These are phyloP conservation scores for Triops longicaudatus DNA, from an alignment of 1,140 invertebrate genomes.

Conservation along the genomic window DNA sequence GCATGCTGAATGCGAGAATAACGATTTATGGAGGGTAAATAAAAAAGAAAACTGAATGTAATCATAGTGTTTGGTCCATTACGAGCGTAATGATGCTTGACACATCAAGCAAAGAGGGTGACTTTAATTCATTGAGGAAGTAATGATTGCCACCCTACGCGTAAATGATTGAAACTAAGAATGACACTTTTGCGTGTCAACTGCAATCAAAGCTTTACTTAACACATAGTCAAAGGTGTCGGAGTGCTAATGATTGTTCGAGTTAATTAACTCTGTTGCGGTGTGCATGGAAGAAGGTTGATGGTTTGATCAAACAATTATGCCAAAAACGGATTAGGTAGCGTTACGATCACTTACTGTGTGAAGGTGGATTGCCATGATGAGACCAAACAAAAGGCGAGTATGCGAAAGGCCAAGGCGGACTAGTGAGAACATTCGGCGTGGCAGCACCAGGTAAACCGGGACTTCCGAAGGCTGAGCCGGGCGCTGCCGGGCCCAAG, in stretches of 20 bases:
- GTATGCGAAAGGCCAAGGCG: neutral
- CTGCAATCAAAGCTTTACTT: neutral
- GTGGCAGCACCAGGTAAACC: conserved; percentile 10
- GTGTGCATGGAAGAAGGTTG: neutral
- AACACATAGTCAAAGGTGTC: neutral
- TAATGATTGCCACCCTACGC: neutral
- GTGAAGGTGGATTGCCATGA: neutral
- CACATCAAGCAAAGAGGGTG: neutral
- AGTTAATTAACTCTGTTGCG: neutral
- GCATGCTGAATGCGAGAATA: too few species aligned
- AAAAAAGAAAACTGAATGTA: too few species aligned
- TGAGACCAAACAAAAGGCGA: conserved; percentile 2
- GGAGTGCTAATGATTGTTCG: neutral
- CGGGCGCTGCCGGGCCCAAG: neutral
- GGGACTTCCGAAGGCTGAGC: neutral
- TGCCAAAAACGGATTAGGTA: neutral
- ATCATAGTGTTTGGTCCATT: too few species aligned
- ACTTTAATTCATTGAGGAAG: neutral
- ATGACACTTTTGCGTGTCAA: neutral
- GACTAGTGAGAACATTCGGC: neutral
- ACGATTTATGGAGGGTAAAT: too few species aligned
- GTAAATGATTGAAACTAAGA: neutral
- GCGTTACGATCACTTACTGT: neutral
- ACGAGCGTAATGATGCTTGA: neutral
- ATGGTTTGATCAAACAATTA: neutral